Evolutionary conservation across 1,140 invertebrate species (phyloP).

Genomic region (Ceratoteleas bidentatus): DNA sequence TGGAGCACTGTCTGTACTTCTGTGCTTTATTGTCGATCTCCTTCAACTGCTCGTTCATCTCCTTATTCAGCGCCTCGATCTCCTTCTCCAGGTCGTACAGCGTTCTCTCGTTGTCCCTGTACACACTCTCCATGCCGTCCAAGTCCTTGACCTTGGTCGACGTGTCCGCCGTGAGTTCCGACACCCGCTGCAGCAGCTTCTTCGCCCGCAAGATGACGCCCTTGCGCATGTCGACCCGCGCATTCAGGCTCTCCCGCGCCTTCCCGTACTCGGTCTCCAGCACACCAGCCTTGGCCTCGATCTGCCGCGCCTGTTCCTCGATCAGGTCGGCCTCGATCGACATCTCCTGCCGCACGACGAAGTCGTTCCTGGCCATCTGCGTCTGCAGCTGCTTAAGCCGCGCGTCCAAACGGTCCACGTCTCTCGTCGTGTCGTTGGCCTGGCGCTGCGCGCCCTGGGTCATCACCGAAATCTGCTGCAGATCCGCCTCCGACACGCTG

Average conservation of each 20-base stretch:
- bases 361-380: constrained; percentile 88
- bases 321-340: constrained; percentile 82
- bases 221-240: constrained; percentile 84
- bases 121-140: constrained; percentile 82
- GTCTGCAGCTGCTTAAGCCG: constrained; percentile 87
- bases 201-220: constrained; percentile 88
- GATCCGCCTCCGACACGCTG: constrained; percentile 86
- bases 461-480: constrained; percentile 87
- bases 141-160: constrained; percentile 88
- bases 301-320: constrained; percentile 82
- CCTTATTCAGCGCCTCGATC: constrained; percentile 70
- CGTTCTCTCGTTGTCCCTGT: constrained; percentile 76
- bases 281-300: constrained; percentile 81
- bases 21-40: constrained; percentile 77
- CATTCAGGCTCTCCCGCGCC: constrained; percentile 83
- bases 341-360: constrained; percentile 83
- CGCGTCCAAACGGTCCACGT: constrained; percentile 85
- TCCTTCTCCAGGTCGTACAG: constrained; percentile 73
- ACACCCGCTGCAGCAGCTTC: constrained; percentile 87
- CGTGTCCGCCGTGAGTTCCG: constrained; percentile 88
- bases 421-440: constrained; percentile 86
- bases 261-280: constrained; percentile 83
- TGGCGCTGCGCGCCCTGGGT: constrained; percentile 88
- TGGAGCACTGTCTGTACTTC: constrained; percentile 72
- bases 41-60: constrained; percentile 73